phyloP scores from a whole-genome alignment of 1,140 invertebrate genomes.

The Nephotettix cincticeps region DNA sequence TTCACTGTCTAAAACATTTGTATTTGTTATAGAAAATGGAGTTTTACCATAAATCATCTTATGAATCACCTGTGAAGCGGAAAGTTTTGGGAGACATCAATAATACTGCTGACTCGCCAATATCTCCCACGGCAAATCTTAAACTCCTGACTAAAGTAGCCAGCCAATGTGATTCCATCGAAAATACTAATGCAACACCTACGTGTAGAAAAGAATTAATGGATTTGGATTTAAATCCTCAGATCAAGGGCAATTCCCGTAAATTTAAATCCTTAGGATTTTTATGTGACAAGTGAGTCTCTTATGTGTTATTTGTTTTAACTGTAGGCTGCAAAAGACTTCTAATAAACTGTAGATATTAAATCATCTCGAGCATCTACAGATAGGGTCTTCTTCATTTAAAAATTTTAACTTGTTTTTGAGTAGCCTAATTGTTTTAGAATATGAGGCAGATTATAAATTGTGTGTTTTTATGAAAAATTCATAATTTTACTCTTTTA shows the following conservation, averaged over 20 bases:
- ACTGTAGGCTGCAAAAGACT: too few relatives aligned
- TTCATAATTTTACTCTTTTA: too few relatives aligned
- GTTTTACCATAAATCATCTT: not conserved
- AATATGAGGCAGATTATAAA: too few relatives aligned
- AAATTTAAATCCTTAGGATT: conserved; percentile 59
- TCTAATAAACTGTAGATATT: too few relatives aligned
- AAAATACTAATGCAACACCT: conserved; percentile 40
- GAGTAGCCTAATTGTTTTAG: too few relatives aligned
- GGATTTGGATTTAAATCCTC: not conserved
- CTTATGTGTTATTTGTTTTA: too few relatives aligned
- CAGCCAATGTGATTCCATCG: conserved; percentile 44
- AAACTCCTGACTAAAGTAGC: conserved; percentile 58
- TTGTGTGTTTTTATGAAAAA: too few relatives aligned
- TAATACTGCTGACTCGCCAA: conserved; percentile 51
- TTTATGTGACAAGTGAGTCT: conserved; percentile 58
- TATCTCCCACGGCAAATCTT: conserved; percentile 58
- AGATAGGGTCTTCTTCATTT: too few relatives aligned
- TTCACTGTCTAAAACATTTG: too few relatives aligned
- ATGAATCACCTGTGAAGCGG: conserved; percentile 50
- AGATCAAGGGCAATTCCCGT: conserved; percentile 36
- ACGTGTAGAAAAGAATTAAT: conserved; percentile 32
- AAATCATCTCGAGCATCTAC: too few relatives aligned
- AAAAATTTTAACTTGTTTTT: too few relatives aligned
- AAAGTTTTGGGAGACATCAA: conserved; percentile 54
- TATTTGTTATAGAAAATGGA: not conserved